Base-by-base conservation (phyloP, 2,797 vertebrate species). In the Psittacula echo region DNA sequence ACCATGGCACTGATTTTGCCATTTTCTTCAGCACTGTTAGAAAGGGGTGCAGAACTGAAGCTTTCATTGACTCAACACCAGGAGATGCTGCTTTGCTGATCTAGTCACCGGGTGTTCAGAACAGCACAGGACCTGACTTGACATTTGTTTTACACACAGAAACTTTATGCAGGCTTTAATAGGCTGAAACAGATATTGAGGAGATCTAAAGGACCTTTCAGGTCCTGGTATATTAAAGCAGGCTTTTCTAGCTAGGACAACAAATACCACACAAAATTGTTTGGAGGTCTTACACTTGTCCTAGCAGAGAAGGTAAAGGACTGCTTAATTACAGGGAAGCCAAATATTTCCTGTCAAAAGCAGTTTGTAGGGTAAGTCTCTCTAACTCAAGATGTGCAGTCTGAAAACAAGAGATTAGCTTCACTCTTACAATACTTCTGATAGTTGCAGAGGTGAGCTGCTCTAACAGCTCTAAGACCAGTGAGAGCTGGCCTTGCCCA, bases 1-100 rank as follows among this genome's bases (percentile, higher is more conserved):
- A 18, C 34, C 2, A 1, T 2, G 2, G 24, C 30, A 37, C 2
- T 1, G 13, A 24, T 76, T 56, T 60, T 68, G 32, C 14, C 19
- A 5, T 37, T 45, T 75, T 48, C 32, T 62, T 42, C 61, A 84
- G 13, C 1, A 1, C 41, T 68, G 71, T 58, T 37, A 56, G 45
- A 39, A 41, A 79, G 11, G 14, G 22, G 26, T 87, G 60, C 27
- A 64, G 61, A 50, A 45, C 72, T 51, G 77, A 77, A 86, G 13
- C 32, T 81, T 10, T n/a, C 0, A 1, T 74, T 83, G 24, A 20
- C 48, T 86, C 32, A 6, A 5, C 3, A 1, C 60, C 80, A 61
- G 42, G 32, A 78, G 58, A 62, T 45, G 17, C 41, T 83, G 20
- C 32, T 60, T 4, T 41, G 37, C 39, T 65, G 20, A 45, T 30